phyloP scores from a whole-genome alignment of 2,113 vertebrate species.

The Mola mola region DNA sequence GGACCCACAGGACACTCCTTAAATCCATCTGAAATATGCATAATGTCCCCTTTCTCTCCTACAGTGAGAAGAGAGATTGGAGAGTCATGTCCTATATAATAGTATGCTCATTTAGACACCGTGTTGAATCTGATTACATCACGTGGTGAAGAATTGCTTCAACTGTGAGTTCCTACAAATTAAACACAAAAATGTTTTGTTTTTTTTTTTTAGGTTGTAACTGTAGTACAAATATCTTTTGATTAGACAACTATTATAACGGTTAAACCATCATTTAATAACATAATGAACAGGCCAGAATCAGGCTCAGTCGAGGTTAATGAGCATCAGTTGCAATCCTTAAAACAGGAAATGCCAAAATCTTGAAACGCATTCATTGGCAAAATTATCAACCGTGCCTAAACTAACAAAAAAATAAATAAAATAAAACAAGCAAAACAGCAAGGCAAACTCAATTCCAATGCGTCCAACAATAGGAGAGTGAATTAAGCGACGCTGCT shows the following conservation, averaged over 20 bases:
- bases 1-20: constrained; percentile 69
- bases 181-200: not conserved
- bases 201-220: too few relatives aligned
- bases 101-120: constrained; percentile 24
- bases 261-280: too few relatives aligned
- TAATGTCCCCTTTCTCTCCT: constrained; percentile 33
- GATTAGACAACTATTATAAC: too few relatives aligned
- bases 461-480: constrained; percentile 5
- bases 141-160: not conserved
- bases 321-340: too few relatives aligned
- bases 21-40: constrained; percentile 76
- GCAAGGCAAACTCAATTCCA: not conserved
- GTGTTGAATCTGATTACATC: not conserved
- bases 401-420: too few relatives aligned
- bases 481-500: constrained; percentile 15
- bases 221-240: too few relatives aligned
- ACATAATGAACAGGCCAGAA: too few relatives aligned
- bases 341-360: too few relatives aligned
- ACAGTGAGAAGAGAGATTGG: constrained; percentile 14
- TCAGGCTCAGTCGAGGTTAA: too few relatives aligned
- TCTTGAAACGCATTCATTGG: too few relatives aligned
- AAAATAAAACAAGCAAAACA: not conserved
- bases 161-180: not conserved
- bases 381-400: too few relatives aligned
- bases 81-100: constrained; percentile 42